Conservation (phyloP, 2,113 vertebrate genomes). For the Takifugu bimaculatus region DNA sequence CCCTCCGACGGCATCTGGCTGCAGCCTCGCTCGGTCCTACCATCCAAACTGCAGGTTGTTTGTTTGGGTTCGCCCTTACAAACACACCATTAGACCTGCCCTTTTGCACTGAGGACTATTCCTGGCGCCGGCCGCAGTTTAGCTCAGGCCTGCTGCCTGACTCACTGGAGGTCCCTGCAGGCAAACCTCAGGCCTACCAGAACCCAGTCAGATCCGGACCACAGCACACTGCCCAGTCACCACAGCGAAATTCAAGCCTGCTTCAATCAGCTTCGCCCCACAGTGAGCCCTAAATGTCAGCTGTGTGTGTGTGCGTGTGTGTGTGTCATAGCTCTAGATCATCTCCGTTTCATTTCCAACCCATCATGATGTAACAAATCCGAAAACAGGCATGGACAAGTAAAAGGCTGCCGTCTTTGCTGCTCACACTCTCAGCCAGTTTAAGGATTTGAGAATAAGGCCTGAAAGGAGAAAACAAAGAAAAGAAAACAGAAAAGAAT, state of each 20-base stretch:
- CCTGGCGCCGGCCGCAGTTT: constrained; percentile 53
- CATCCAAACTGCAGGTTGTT: constrained; percentile 65
- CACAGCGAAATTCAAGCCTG: constrained; percentile 63
- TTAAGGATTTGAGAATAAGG: constrained; percentile 36
- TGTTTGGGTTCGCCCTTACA: constrained; percentile 70
- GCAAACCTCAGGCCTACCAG: constrained; percentile 69
- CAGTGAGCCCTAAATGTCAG: constrained; percentile 44
- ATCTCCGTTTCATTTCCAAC: constrained; percentile 33
- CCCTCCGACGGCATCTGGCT: constrained; percentile 55
- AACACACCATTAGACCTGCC: constrained; percentile 65
- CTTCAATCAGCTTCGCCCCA: constrained; percentile 49
- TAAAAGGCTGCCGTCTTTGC: constrained; percentile 19
- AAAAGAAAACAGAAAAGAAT: constrained; percentile 19
- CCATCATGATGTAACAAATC: constrained; percentile 56
- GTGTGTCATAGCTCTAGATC: constrained; percentile 17
- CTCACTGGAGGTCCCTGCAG: constrained; percentile 69
- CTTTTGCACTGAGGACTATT: constrained; percentile 59
- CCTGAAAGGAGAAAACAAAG: constrained; percentile 41
- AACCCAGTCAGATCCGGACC: constrained; percentile 63
- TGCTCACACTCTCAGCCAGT: constrained; percentile 12
- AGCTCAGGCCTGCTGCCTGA: constrained; percentile 65
- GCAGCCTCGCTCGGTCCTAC: constrained; percentile 36
- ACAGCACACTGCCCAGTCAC: constrained; percentile 65
- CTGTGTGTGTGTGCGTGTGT: constrained; percentile 24
- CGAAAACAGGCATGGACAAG: constrained; percentile 51